These are phyloP conservation scores for Cryptocephalus moraei DNA, from an alignment of 2,888 invertebrate genomes.

Conservation along the genomic window DNA sequence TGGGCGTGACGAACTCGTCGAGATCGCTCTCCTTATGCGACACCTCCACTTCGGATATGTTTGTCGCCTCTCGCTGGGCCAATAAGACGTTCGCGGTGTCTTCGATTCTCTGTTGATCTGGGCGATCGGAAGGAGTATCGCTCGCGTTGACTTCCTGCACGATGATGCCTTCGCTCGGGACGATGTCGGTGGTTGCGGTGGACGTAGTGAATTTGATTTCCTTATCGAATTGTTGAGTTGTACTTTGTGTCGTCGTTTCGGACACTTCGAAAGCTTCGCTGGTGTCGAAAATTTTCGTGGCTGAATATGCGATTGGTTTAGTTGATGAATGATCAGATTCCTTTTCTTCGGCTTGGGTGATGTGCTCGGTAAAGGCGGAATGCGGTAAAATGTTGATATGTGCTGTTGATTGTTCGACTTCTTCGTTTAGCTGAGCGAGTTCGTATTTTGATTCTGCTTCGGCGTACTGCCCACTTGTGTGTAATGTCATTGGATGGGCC, in stretches of 20 bases:
- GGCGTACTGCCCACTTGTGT: slow-evolving; percentile 12
- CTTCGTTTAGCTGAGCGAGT: slow-evolving; percentile 11
- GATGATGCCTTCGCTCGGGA: slow-evolving; percentile 40
- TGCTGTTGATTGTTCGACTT: slow-evolving; percentile 10
- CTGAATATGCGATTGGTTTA: slow-evolving; percentile 21
- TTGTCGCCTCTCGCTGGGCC: slow-evolving; percentile 54
- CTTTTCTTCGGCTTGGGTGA: slow-evolving; percentile 36
- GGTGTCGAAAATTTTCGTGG: slow-evolving; percentile 34
- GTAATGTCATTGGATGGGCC: slow-evolving; percentile 11
- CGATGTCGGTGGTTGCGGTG: slow-evolving; percentile 36
- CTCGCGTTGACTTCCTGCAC: slow-evolving; percentile 38
- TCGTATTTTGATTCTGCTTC: slow-evolving; percentile 13
- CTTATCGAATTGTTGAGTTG: slow-evolving; percentile 39
- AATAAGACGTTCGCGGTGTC: slow-evolving; percentile 36
- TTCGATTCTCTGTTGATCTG: slow-evolving; percentile 29
- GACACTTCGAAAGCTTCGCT: slow-evolving; percentile 45
- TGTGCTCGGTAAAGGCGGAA: slow-evolving; percentile 31
- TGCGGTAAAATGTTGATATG: slow-evolving; percentile 35
- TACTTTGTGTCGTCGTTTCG: slow-evolving; percentile 44
- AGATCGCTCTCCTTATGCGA: slow-evolving; percentile 49
- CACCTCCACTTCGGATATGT: slow-evolving; percentile 49
- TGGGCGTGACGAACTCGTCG: slow-evolving; percentile 38
- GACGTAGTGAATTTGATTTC: slow-evolving; percentile 35
- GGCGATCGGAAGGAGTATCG: slow-evolving; percentile 29
- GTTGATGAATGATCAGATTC: slow-evolving; percentile 29